These are phyloP conservation scores for Dynastes maya DNA, from an alignment of 2,888 invertebrate species.

Conservation along the genomic window DNA sequence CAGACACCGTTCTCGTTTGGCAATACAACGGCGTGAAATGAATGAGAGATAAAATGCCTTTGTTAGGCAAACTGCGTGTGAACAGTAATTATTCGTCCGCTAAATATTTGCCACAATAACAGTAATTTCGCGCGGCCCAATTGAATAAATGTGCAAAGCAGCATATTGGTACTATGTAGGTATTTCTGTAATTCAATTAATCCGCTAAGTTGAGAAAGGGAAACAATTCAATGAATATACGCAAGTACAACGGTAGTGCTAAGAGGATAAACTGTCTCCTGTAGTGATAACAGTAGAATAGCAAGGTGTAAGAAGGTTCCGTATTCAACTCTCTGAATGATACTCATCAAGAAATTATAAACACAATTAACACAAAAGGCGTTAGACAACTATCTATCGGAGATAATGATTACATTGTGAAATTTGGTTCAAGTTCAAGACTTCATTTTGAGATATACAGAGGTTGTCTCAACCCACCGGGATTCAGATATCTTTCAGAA, in stretches of 20 bases:
- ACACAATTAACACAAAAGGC: no score
- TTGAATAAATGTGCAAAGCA: not conserved
- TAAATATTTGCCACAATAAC: slow-evolving; percentile 2
- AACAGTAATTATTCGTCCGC: slow-evolving; percentile 15
- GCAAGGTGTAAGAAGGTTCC: no score
- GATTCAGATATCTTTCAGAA: no score
- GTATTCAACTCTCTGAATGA: no score
- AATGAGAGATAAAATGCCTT: slow-evolving; percentile 30
- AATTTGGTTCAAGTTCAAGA: no score
- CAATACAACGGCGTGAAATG: slow-evolving; percentile 14
- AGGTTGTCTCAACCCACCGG: no score
- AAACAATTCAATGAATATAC: not conserved
- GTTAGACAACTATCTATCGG: no score
- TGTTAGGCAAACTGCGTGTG: slow-evolving; percentile 25
- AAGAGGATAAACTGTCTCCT: not conserved
- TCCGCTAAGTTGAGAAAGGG: not conserved
- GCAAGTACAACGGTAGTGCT: not conserved
- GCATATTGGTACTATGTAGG: not conserved
- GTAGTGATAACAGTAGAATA: no score
- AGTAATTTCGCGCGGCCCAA: not conserved
- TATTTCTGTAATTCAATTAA: slow-evolving; percentile 8
- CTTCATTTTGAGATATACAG: no score
- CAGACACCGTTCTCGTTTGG: slow-evolving; percentile 19
- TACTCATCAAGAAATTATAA: no score
- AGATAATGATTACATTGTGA: no score